A percentile compares a stretch with the other conserved stretches of the same genome.
Evolutionary conservation across 1,140 invertebrate genomes (phyloP).

Genomic region (Colletes gigas): DNA sequence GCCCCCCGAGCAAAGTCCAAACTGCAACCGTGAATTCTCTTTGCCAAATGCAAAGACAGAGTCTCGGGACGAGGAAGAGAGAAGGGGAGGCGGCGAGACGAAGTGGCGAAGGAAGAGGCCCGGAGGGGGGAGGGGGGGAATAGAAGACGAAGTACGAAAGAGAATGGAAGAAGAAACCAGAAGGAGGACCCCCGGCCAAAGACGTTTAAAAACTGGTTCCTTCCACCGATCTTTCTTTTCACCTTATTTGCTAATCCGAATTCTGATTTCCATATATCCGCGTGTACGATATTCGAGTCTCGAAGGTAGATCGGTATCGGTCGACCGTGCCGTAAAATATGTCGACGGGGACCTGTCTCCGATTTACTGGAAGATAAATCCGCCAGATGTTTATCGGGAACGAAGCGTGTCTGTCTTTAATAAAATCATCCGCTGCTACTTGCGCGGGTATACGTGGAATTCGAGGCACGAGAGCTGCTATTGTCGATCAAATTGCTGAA

Average conservation of each 20-base stretch:
- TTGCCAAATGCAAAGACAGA: conserved; percentile 64
- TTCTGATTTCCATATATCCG: conserved; percentile 53
- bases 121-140: not conserved
- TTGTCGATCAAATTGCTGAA: too few species aligned
- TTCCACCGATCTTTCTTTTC: conserved; percentile 56
- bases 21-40: conserved; percentile 47
- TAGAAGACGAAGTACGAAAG: conserved; percentile 35
- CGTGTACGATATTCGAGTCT: conserved; percentile 31
- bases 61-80: not conserved
- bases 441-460: not conserved
- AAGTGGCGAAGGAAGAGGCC: not conserved
- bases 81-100: not conserved
- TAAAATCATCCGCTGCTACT: not conserved
- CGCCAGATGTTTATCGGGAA: conserved; percentile 15
- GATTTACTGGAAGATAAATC: conserved; percentile 33
- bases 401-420: conserved; percentile 16
- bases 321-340: conserved; percentile 33
- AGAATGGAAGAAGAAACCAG: conserved; percentile 44
- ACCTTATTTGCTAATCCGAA: conserved; percentile 58
- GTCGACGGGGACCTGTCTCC: not conserved
- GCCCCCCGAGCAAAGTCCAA: conserved; percentile 30
- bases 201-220: conserved; percentile 75
- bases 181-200: conserved; percentile 50
- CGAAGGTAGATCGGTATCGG: conserved; percentile 22
- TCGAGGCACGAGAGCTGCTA: not conserved